Evolutionary conservation across 2,888 invertebrate species (phyloP).

Genomic region (Cephus rjabovi): DNA sequence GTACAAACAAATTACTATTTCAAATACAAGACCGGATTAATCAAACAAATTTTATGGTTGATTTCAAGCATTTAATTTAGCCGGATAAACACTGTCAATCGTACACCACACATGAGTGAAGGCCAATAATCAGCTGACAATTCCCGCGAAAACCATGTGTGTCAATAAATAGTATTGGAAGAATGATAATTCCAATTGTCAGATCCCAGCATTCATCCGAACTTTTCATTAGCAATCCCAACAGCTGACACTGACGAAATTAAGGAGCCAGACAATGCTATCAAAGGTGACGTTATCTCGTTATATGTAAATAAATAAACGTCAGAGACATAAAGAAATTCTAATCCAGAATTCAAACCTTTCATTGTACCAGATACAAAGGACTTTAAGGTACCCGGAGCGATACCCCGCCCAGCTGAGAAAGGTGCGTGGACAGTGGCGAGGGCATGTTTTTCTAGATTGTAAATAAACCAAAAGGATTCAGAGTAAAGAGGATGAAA

Average conservation of each 20-base stretch:
- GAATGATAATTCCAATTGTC: background rate
- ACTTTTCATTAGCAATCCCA: background rate
- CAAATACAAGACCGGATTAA: background rate
- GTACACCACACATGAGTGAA: background rate
- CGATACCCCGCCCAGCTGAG: conserved; percentile 2
- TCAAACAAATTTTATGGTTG: background rate
- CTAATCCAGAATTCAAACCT: background rate
- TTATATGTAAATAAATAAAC: background rate
- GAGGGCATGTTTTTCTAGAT: background rate
- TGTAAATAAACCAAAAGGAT: background rate
- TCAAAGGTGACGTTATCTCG: background rate
- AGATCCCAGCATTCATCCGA: background rate
- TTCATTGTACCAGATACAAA: no score
- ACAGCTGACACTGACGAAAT: background rate
- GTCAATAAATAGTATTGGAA: background rate
- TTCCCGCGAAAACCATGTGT: background rate
- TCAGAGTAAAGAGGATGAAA: background rate
- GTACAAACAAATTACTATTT: background rate
- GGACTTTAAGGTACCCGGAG: background rate
- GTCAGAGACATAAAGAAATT: background rate
- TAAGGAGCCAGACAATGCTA: background rate
- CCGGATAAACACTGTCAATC: background rate
- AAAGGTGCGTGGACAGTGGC: background rate
- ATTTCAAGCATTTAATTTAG: background rate
- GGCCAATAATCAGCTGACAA: background rate